Percentiles rank a stretch among this genome's conserved stretches.
Conservation (phyloP, 2,888 invertebrate genomes). For the Drosophila multiciliata region DNA sequence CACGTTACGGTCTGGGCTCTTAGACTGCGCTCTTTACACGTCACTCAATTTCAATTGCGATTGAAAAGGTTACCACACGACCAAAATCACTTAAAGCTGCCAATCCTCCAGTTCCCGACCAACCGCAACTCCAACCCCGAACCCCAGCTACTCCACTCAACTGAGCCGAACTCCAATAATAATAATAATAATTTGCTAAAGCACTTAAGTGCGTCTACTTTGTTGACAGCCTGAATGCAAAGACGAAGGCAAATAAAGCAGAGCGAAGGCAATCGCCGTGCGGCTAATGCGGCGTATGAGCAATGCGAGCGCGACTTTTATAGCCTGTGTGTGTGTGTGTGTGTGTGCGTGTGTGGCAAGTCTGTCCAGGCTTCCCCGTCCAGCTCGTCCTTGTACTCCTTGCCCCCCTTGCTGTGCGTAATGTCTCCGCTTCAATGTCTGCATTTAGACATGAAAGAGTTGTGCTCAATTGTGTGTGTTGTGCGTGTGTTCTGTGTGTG, state of each 20-base stretch:
- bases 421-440: constrained; percentile 64
- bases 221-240: constrained; percentile 51
- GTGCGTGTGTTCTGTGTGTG: neutral
- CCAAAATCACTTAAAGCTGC: constrained; percentile 76
- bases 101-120: constrained; percentile 41
- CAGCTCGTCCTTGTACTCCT: constrained; percentile 6
- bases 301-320: constrained; percentile 67
- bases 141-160: neutral
- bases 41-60: constrained; percentile 64
- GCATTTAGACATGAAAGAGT: constrained; percentile 59
- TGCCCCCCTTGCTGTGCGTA: constrained; percentile 37
- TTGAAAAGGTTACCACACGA: constrained; percentile 68
- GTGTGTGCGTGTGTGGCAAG: constrained; percentile 51
- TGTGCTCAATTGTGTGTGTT: constrained; percentile 12
- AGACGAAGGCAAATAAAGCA: constrained; percentile 51
- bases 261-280: constrained; percentile 62
- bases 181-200: constrained; percentile 80
- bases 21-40: constrained; percentile 26
- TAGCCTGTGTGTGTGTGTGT: constrained; percentile 69
- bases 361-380: constrained; percentile 1
- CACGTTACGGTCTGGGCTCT: constrained; percentile 64
- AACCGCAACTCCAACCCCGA: neutral
- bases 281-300: constrained; percentile 70
- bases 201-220: constrained; percentile 78
- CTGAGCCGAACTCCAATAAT: constrained; percentile 41